A percentile compares a stretch with the other conserved stretches of the same genome.
Evolutionary conservation across 2,113 vertebrate genomes (phyloP).

Genomic region (Riparia riparia): DNA sequence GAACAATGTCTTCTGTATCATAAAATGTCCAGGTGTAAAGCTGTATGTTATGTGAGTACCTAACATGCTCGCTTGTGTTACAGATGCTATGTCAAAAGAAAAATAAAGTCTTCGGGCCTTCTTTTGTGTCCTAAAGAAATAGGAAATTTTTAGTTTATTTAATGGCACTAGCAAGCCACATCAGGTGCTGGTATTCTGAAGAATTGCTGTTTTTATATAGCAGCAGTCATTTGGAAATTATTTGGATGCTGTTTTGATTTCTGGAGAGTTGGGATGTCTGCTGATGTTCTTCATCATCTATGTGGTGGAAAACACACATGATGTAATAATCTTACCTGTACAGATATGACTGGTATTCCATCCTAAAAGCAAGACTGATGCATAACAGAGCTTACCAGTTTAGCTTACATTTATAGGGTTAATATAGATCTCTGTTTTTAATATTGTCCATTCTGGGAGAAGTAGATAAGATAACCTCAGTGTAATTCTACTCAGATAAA

Average conservation of each 20-base stretch:
- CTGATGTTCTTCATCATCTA: background rate
- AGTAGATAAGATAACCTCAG: background rate
- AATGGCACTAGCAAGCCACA: background rate
- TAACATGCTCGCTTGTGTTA: constrained; percentile 1
- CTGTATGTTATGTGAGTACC: constrained; percentile 27
- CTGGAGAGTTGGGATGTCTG: background rate
- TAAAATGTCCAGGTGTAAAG: constrained; percentile 31
- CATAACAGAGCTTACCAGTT: background rate
- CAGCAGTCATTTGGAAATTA: background rate
- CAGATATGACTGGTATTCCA: background rate
- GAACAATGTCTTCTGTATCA: constrained; percentile 16
- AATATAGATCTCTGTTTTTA: background rate
- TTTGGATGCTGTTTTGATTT: background rate
- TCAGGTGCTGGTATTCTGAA: background rate
- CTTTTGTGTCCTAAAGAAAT: constrained; percentile 15
- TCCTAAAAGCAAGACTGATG: background rate
- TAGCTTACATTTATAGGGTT: background rate
- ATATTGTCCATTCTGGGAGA: background rate
- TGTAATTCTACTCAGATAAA: background rate
- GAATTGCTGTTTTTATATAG: background rate
- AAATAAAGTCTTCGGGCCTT: constrained; percentile 45
- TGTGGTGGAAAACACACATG: background rate
- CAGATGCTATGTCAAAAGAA: constrained; percentile 29
- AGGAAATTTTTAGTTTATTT: constrained; percentile 30
- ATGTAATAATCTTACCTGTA: background rate